Evolutionary conservation across 1,140 invertebrate genomes (phyloP).

Genomic region (Bombus confusus): DNA sequence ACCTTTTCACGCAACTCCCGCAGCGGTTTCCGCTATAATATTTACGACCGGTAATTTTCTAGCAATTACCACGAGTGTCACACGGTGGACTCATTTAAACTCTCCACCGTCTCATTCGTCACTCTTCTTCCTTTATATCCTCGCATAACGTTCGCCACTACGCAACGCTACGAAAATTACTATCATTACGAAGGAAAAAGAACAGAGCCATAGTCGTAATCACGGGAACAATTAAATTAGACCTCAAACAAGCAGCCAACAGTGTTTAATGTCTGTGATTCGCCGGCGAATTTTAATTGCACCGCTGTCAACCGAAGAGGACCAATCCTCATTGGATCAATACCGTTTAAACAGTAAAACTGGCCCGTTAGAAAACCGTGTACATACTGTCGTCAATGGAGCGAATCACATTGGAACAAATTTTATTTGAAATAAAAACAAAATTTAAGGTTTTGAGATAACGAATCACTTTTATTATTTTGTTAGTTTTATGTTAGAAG

Average conservation of each 20-base stretch:
- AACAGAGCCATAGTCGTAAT: not conserved
- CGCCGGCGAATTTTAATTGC: constrained; percentile 47
- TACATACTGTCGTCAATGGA: not conserved
- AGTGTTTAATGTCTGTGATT: not conserved
- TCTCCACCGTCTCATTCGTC: not conserved
- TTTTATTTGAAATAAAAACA: too few relatives aligned
- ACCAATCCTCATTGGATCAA: constrained; percentile 21
- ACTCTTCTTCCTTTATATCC: too few relatives aligned
- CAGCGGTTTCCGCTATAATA: not conserved
- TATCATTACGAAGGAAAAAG: not conserved
- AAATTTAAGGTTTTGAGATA: not conserved
- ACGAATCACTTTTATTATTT: not conserved
- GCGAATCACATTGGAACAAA: not conserved
- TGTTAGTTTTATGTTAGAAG: too few relatives aligned
- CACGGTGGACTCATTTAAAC: not conserved
- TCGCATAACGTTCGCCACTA: not conserved
- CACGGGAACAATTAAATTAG: constrained; percentile 31
- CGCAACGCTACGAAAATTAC: not conserved
- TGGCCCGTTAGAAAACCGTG: not conserved
- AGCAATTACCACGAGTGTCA: constrained; percentile 16
- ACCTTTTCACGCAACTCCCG: not conserved
- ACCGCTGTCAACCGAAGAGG: constrained; percentile 48
- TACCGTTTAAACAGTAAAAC: constrained; percentile 22
- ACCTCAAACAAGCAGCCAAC: not conserved
- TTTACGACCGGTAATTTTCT: constrained; percentile 26